Evolutionary conservation across 2,797 vertebrate genomes (phyloP).

Genomic region (Coreius guichenoti): DNA sequence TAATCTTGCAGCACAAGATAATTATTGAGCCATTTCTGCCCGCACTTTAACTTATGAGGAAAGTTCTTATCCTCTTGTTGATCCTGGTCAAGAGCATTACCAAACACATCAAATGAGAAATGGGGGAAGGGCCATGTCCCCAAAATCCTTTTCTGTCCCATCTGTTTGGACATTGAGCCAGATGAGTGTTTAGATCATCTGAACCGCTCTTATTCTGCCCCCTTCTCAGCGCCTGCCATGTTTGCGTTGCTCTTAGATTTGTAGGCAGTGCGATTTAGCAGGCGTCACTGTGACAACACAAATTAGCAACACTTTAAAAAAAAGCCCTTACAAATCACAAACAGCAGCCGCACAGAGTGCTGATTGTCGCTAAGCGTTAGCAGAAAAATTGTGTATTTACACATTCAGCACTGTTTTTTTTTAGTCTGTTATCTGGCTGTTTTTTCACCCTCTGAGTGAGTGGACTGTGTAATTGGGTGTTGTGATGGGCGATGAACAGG

Average conservation of each 20-base stretch:
- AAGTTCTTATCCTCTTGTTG: slow-evolving; percentile 32
- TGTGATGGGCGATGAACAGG: slow-evolving; percentile 9
- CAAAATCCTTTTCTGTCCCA: slow-evolving; percentile 19
- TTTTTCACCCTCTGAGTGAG: background rate
- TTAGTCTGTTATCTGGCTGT: background rate
- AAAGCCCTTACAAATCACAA: slow-evolving; percentile 39
- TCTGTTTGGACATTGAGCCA: slow-evolving; percentile 30
- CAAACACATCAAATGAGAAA: slow-evolving; percentile 32
- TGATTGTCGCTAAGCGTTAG: slow-evolving; percentile 1
- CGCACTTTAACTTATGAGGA: slow-evolving; percentile 7
- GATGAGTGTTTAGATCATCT: slow-evolving; percentile 9
- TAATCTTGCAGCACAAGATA: background rate
- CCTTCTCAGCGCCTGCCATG: background rate
- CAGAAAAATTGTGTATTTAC: background rate
- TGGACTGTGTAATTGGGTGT: slow-evolving; percentile 34
- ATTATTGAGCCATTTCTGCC: background rate
- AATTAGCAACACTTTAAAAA: slow-evolving; percentile 26
- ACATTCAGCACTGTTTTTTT: slow-evolving; percentile 18
- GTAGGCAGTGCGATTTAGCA: background rate
- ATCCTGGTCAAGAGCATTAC: slow-evolving; percentile 39
- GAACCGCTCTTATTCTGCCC: background rate
- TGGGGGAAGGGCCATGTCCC: slow-evolving; percentile 11
- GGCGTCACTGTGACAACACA: slow-evolving; percentile 18
- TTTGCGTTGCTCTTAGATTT: background rate
- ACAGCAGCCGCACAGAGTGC: background rate